Base-by-base conservation (phyloP, 1,140 invertebrate genomes). In the Drosophila sproati region DNA sequence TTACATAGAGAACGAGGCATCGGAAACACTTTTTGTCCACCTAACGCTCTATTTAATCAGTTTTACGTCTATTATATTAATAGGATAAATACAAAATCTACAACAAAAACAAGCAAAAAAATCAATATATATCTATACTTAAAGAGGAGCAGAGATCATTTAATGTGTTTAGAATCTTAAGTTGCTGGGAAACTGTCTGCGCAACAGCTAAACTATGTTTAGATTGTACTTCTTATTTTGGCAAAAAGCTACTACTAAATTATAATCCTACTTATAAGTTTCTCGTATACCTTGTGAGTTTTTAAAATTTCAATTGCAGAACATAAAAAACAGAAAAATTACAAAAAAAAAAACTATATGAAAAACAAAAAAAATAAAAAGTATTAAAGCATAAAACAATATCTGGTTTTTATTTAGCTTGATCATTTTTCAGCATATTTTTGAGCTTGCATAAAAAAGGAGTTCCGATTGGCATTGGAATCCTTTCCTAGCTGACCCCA, bases 61-160 rank as follows among this genome's bases (percentile, higher is more conserved):
- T 80, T 83, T 80, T 88, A 83, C 66, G 83, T 88, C 83, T 87
- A 87, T 88, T 87, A 87, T 88, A 87, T 87, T 88, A 87, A 87
- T 87, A 87, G 83, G 83, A 68, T 87, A 82, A 62, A 59, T 55
- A 50, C 32, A 54, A 43, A 63, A 12, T 10, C 37, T 51, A 55
- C 41, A 43, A 45, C 20, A 64, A 51, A 69, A 67, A 63, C n/a
- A 45, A 35, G 57, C 6, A 45, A 61, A 34, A 48, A 70, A 45
- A 12, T 12, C 12, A 34, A 41, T 8, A 32, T 35, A 51, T 48
- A n/a, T 35, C 34, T 39, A 59, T 20, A 70, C 45, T 31, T 35
- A 32, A 20, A 55, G 29, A 66, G 51, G 45, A 60, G 48, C 41
- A 67, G 29, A 82, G 34, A 54, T 48, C 61, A 61, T 62, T 51